These are phyloP conservation scores for Colletes gigas DNA, from an alignment of 1,140 invertebrate species.

Conservation along the genomic window DNA sequence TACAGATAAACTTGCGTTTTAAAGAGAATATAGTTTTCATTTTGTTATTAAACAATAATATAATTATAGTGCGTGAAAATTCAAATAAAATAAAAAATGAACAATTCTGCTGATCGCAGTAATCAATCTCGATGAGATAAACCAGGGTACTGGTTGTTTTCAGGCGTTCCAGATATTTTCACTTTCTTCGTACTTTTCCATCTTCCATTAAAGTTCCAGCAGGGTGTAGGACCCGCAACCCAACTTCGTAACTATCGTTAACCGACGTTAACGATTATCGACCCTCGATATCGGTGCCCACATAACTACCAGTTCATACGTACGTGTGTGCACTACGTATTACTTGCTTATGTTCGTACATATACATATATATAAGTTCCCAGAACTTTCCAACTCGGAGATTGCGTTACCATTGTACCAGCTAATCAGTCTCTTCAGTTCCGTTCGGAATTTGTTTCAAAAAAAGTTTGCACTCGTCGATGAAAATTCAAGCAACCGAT, in stretches of 20 bases:
- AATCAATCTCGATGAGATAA: not conserved
- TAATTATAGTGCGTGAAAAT: too few relatives aligned
- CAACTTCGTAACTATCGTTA: constrained; percentile 57
- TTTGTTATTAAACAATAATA: too few relatives aligned
- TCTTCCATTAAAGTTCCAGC: constrained; percentile 29
- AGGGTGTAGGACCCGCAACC: not conserved
- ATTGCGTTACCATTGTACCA: not conserved
- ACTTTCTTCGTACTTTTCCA: not conserved
- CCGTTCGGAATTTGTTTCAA: not conserved
- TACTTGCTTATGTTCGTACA: not conserved
- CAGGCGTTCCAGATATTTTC: not conserved
- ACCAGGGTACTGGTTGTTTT: not conserved
- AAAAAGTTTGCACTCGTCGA: not conserved
- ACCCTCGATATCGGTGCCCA: constrained; percentile 53
- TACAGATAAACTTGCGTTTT: too few relatives aligned
- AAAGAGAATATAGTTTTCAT: too few relatives aligned
- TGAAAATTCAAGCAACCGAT: not conserved
- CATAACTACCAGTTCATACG: constrained; percentile 44
- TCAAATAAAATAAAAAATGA: too few relatives aligned
- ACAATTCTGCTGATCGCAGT: too few relatives aligned
- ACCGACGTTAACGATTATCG: constrained; percentile 61
- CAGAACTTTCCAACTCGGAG: not conserved
- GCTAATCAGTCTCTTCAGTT: not conserved
- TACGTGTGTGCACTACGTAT: constrained; percentile 41
- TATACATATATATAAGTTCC: too few relatives aligned